phyloP scores from a whole-genome alignment of 2,888 invertebrate species.

The Drosophila putrida region DNA sequence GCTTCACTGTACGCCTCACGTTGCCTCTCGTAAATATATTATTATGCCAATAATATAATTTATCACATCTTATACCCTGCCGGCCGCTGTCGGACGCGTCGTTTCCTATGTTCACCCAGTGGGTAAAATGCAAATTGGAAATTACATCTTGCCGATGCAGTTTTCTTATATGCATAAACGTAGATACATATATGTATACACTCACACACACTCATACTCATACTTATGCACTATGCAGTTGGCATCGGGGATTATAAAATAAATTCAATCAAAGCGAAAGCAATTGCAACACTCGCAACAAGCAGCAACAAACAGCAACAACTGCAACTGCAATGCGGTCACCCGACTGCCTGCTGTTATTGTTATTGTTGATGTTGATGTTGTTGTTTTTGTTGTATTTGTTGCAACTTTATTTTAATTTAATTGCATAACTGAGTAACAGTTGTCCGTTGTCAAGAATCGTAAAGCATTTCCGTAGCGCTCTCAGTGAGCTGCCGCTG shows the following conservation, averaged over 20 bases:
- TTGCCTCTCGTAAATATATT: constrained; percentile 62
- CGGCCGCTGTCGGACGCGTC: constrained; percentile 54
- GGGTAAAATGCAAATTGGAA: constrained; percentile 72
- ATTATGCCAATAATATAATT: constrained; percentile 69
- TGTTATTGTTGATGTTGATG: constrained; percentile 31
- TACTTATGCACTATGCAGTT: constrained; percentile 53
- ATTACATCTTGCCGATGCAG: constrained; percentile 71
- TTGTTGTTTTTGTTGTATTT: constrained; percentile 39
- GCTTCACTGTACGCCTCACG: constrained; percentile 12
- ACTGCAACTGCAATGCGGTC: constrained; percentile 60
- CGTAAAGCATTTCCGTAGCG: constrained; percentile 67
- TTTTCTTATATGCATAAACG: constrained; percentile 46
- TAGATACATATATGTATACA: constrained; percentile 36
- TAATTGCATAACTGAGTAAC: constrained; percentile 73
- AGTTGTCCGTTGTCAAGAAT: constrained; percentile 76
- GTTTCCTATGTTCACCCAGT: constrained; percentile 68
- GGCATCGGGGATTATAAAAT: constrained; percentile 77
- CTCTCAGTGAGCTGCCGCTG: constrained; percentile 17
- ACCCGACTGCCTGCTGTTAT: constrained; percentile 53
- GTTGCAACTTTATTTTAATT: constrained; percentile 71
- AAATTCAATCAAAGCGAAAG: constrained; percentile 81
- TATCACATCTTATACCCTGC: constrained; percentile 45
- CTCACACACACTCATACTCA: constrained; percentile 9
- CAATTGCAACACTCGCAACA: constrained; percentile 73
- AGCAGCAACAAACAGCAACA: constrained; percentile 37